A percentile compares a stretch with the other conserved stretches of the same genome.
These are phyloP conservation scores for Elgonia sp. DNA, from an alignment of 2,888 invertebrate genomes.

Conservation along the genomic window DNA sequence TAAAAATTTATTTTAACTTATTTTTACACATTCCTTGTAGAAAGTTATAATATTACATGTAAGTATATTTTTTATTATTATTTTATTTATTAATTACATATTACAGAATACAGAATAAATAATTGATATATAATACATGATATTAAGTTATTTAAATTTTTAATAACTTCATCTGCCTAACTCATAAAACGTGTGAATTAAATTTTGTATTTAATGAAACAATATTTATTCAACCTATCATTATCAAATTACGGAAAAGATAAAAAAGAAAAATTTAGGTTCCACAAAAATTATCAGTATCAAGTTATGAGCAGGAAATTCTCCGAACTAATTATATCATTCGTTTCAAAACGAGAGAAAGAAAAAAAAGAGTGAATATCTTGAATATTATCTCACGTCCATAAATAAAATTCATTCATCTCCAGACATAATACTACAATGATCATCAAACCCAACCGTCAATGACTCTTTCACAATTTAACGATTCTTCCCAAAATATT, in stretches of 20 bases:
- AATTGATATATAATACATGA: too few relatives aligned
- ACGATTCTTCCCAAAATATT: neutral
- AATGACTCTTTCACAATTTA: slow-evolving; percentile 22
- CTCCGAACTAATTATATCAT: slow-evolving; percentile 35
- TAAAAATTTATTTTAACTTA: too few relatives aligned
- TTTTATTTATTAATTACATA: too few relatives aligned
- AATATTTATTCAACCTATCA: neutral
- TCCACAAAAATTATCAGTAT: slow-evolving; percentile 6
- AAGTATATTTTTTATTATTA: too few relatives aligned
- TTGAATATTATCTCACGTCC: slow-evolving; percentile 37
- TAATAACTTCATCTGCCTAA: too few relatives aligned
- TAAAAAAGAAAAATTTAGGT: slow-evolving; percentile 1
- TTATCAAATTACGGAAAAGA: slow-evolving; percentile 31
- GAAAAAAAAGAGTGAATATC: slow-evolving; percentile 12
- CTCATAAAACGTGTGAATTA: too few relatives aligned
- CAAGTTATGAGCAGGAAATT: slow-evolving; percentile 48
- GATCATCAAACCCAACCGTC: slow-evolving; percentile 12
- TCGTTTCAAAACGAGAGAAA: slow-evolving; percentile 7
- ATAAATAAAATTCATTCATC: slow-evolving; percentile 52
- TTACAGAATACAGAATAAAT: too few relatives aligned
- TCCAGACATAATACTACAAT: slow-evolving; percentile 26
- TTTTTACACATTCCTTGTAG: too few relatives aligned
- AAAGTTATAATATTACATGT: too few relatives aligned
- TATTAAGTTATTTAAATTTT: too few relatives aligned
- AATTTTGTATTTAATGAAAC: neutral